Conservation (phyloP, 1,140 invertebrate species). For the Mamestra configurata region DNA sequence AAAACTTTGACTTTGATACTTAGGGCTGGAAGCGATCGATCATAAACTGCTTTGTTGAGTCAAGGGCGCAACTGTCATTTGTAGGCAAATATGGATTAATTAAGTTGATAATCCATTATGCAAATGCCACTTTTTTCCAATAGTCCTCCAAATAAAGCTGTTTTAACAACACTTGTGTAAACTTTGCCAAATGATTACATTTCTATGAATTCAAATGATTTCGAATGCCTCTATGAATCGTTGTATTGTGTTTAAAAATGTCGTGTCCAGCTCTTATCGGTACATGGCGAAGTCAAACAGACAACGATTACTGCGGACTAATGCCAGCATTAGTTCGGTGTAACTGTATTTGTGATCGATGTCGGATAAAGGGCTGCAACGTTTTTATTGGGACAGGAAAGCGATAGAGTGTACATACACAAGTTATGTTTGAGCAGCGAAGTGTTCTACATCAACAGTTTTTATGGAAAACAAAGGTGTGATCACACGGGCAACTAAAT, state of each 20-base stretch:
- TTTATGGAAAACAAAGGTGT: not conserved
- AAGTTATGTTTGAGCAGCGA: not conserved
- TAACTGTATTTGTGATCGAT: conserved; percentile 39
- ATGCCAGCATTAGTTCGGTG: conserved; percentile 13
- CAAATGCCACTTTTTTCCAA: not conserved
- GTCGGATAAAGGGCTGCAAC: conserved; percentile 33
- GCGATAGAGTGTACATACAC: conserved; percentile 11
- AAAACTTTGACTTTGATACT: conserved; percentile 1
- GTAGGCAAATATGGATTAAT: not conserved
- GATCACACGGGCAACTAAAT: not conserved
- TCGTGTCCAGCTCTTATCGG: conserved; percentile 20
- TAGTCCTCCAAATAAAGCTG: not conserved
- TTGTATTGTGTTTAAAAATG: conserved; percentile 23
- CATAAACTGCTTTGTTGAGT: conserved; percentile 2
- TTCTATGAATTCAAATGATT: conserved; percentile 24
- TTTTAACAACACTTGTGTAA: not conserved
- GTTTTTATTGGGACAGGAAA: conserved; percentile 40
- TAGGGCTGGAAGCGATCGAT: conserved; percentile 4
- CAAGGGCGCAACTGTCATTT: conserved; percentile 5
- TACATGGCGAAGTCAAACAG: conserved; percentile 35
- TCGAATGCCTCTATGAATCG: conserved; percentile 6
- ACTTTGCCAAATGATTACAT: not conserved
- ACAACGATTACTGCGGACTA: conserved; percentile 29
- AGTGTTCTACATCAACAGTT: not conserved
- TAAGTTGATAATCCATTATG: not conserved